Evolutionary conservation across 2,888 invertebrate genomes (phyloP).

Genomic region (Neoitamus cyanurus): DNA sequence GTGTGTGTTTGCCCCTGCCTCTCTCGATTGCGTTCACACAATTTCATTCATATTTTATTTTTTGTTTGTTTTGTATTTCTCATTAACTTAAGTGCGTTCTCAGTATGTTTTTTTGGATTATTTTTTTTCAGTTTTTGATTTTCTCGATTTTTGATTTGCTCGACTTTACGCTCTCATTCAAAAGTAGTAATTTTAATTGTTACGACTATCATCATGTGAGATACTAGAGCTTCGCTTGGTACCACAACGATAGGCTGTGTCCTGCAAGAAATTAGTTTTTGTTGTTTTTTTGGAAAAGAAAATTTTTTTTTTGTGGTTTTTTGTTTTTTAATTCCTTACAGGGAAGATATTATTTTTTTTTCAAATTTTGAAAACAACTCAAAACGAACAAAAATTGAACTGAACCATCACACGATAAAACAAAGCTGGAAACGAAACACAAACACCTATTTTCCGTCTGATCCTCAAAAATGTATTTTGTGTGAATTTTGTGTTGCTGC

Average conservation of each 20-base stretch:
- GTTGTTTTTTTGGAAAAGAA: constrained; percentile 9
- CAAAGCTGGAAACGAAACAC: background rate
- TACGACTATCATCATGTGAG: constrained; percentile 53
- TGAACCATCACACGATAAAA: no score
- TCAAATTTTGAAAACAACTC: background rate
- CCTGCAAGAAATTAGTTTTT: constrained; percentile 51
- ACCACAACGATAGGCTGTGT: constrained; percentile 55
- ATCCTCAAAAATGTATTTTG: background rate
- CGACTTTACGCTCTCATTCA: background rate
- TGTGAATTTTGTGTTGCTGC: background rate
- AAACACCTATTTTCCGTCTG: no score
- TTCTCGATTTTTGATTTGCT: background rate
- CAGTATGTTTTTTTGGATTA: no score
- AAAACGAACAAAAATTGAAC: background rate
- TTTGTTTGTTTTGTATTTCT: no score
- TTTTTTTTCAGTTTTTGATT: background rate
- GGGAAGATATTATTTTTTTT: background rate
- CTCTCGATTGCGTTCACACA: no score
- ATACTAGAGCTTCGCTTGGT: constrained; percentile 54
- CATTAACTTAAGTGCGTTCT: no score
- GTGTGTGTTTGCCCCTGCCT: no score
- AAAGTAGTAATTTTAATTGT: background rate
- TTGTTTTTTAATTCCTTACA: background rate
- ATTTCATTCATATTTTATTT: no score
- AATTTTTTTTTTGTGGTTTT: constrained; percentile 36